Evolutionary conservation across 2,888 invertebrate genomes (phyloP), one percentile per base, ranked within the genome.

Genomic region (Phalera bucephala): DNA sequence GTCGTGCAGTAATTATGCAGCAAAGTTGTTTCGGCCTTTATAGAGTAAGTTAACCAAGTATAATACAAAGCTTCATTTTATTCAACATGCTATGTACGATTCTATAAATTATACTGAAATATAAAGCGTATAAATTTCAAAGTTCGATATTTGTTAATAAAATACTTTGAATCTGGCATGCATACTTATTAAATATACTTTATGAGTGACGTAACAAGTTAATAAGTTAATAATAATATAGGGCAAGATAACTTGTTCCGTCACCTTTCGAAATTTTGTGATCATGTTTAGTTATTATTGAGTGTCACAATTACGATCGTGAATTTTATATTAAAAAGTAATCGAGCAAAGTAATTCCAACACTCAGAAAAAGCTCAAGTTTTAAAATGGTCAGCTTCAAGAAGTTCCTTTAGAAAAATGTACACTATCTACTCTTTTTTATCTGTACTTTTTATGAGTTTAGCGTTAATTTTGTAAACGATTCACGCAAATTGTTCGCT

Each of bases 1-100:
- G 62, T 63, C 78, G 82, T 80, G 84, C 84, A 72, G 47, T n/a
- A 64, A 52, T 52, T 63, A 55, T 38, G 40, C 40, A 52, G 61
- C 56, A 58, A 52, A 52, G 45, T 72, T 69, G 64, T 73, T 67
- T 70, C 61, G 59, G 65, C 49, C 61, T 63, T 70, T 44, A 45
- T 37, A 55, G 38, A 61, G 46, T 51, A 55, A 52, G 40, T 46
- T 21, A 48, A 48, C n/a, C n/a, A 67, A 42, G 44, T 52, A 47
- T 51, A 52, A 50, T 52, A 59, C 44, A 65, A 73, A 74, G 73
- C 70, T 68, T 19, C 30, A 52, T 46, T 55, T 53, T 54, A 57
- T 40, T 58, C 40, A 36, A 51, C 77, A 77, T 78, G 77, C 77
- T 69, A 36, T 60, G 62, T 54, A 57, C 44, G 33, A 22, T 10